A percentile compares a stretch with the other conserved stretches of the same genome.
Evolutionary conservation across 2,113 vertebrate species (phyloP).

Genomic region (Sarotherodon lohbergeri): DNA sequence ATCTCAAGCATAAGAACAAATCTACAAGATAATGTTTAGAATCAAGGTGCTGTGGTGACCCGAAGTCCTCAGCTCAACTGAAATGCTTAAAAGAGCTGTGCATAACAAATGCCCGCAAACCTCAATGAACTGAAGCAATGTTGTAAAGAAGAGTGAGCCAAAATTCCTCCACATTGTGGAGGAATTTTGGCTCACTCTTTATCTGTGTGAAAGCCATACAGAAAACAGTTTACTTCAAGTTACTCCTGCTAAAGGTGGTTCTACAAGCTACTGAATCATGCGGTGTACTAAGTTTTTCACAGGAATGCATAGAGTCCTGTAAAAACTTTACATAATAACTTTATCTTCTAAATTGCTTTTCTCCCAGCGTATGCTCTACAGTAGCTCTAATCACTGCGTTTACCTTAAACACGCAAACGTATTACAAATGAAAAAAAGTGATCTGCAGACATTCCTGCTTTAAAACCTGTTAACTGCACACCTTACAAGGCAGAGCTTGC

Average conservation of each 20-base stretch:
- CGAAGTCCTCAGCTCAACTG: not conserved
- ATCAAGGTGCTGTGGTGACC: not conserved
- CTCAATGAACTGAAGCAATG: not conserved
- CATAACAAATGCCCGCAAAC: not conserved
- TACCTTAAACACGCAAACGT: not conserved
- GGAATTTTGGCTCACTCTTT: not conserved
- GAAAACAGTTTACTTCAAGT: not conserved
- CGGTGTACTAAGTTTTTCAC: not conserved
- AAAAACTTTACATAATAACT: not conserved
- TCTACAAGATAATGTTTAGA: not conserved
- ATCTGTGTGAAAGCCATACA: not conserved
- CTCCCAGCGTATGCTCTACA: not conserved
- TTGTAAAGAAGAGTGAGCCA: not conserved
- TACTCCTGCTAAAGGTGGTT: not conserved
- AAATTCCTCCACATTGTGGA: not conserved
- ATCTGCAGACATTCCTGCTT: conserved; percentile 43
- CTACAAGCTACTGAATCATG: not conserved
- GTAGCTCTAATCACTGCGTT: not conserved
- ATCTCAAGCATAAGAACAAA: not conserved
- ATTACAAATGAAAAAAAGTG: not conserved
- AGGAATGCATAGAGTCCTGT: not conserved
- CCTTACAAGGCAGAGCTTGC: conserved; percentile 73
- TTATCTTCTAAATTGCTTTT: not conserved
- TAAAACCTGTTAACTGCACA: conserved; percentile 47
- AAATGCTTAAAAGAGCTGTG: not conserved